These are phyloP conservation scores for Montipora capricornis DNA, from an alignment of 64 coral and sea anemone species.

Conservation along the genomic window DNA sequence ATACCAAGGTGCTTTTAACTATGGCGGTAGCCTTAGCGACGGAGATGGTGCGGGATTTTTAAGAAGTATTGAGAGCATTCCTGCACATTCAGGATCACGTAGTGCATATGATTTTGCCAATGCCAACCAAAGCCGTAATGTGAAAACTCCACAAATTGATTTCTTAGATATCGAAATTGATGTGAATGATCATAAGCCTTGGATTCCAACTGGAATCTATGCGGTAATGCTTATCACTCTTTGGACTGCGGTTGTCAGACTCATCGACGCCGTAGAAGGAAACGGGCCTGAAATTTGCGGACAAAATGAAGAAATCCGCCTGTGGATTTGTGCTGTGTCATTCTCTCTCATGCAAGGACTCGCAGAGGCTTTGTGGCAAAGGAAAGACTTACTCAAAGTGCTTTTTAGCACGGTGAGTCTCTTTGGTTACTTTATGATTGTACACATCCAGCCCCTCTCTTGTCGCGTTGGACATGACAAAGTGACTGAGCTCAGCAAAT, in stretches of 20 bases:
- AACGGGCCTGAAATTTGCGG: slow-evolving; percentile 77
- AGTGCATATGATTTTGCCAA: slow-evolving; percentile 64
- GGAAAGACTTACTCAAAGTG: slow-evolving; percentile 73
- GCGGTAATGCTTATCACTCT: slow-evolving; percentile 74
- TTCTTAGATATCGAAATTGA: slow-evolving; percentile 39
- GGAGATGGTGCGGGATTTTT: slow-evolving; percentile 23
- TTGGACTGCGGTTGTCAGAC: slow-evolving; percentile 83
- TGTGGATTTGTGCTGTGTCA: slow-evolving; percentile 82
- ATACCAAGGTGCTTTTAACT: slow-evolving; percentile 16
- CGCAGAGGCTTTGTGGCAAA: slow-evolving; percentile 73
- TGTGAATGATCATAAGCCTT: slow-evolving; percentile 48
- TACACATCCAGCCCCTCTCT: slow-evolving; percentile 70
- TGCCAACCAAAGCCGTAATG: background rate
- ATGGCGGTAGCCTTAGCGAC: background rate
- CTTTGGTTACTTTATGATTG: slow-evolving; percentile 76
- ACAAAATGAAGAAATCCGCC: slow-evolving; percentile 74
- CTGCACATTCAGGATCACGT: slow-evolving; percentile 10
- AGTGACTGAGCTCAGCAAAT: slow-evolving; percentile 76
- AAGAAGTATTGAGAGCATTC: slow-evolving; percentile 48
- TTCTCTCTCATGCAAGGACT: slow-evolving; percentile 70
- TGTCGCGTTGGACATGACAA: slow-evolving; percentile 75
- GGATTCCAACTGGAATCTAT: slow-evolving; percentile 85
- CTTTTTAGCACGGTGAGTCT: slow-evolving; percentile 82
- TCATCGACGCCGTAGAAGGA: slow-evolving; percentile 74
- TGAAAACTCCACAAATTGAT: slow-evolving; percentile 13